Evolutionary conservation across 2,797 vertebrate genomes (phyloP), one percentile per base, ranked within the genome.

Genomic region (Fistularia commersonii): DNA sequence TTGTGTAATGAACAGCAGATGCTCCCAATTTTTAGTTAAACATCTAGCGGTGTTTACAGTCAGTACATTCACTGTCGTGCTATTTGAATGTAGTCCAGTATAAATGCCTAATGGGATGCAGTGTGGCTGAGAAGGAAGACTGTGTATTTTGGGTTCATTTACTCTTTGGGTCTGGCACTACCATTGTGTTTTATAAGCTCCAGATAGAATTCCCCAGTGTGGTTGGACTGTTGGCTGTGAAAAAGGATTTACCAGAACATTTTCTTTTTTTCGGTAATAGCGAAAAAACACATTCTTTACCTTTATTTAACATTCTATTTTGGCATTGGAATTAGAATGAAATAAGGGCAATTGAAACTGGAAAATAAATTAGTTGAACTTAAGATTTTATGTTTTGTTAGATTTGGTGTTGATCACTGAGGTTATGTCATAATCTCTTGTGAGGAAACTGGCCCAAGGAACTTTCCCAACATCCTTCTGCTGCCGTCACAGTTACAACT

Each of bases 111-210:
- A 41, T 59, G 52, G 9, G 8, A 50, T 42, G 43, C 69, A 50
- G 45, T 39, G 44, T 46, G 51, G 14, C 54, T n/a, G 31, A 61
- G 41, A 52, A 14, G 44, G 38, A 63, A 42, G 11, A 35, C 45
- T 54, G 5, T 67, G 49, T 79, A 52, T 50, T 59, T 56, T 54
- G 49, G 42, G 35, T 48, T 50, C 45, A 46, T 75, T 59, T 60
- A 57, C 59, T 61, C 40, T 40, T 3, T 35, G 35, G 69, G 45
- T 65, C 52, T 74, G 56, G 75, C 76, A 63, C 54, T 6, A 11
- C 45, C 57, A 64, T 80, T 83, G 74, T 80, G 66, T 72, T 57
- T 42, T 68, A 65, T 67, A 50, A 53, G 53, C 42, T 66, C 66
- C 63, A 79, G 67, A 69, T 34, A 34, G 41, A 64, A 51, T 35